phyloP scores from a whole-genome alignment of 2,113 vertebrate genomes.

The Calcarius ornatus region DNA sequence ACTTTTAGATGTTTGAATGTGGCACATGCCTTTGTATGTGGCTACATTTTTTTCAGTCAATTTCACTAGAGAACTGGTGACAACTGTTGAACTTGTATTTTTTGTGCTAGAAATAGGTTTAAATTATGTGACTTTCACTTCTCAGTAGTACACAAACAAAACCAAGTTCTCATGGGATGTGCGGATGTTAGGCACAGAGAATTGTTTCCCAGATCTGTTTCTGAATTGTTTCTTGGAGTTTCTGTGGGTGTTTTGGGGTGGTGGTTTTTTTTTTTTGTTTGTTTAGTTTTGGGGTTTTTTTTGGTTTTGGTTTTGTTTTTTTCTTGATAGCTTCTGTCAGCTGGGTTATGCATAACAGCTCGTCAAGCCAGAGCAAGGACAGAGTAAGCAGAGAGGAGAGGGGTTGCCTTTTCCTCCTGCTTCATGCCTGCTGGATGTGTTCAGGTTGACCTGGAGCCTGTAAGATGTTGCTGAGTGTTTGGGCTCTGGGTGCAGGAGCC shows the following conservation, averaged over 20 bases:
- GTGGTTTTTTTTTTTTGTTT: too few relatives aligned
- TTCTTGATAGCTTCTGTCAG: neutral
- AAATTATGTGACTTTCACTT: neutral
- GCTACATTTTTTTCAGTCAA: neutral
- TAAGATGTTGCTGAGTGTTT: neutral
- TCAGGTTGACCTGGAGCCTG: neutral
- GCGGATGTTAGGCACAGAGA: neutral
- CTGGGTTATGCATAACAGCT: neutral
- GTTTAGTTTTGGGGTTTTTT: neutral
- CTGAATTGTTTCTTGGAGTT: neutral
- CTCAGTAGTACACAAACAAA: neutral
- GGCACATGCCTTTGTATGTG: neutral
- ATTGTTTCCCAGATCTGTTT: neutral
- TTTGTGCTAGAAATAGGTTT: neutral
- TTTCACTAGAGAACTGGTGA: neutral
- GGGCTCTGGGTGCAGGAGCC: neutral
- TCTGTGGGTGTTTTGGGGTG: neutral
- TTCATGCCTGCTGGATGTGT: neutral
- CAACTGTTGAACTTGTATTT: neutral
- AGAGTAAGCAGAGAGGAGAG: neutral
- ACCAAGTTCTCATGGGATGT: neutral
- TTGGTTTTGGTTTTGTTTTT: neutral
- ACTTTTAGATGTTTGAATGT: neutral
- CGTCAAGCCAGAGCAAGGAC: neutral
- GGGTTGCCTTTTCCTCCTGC: neutral